Evolutionary conservation across 2,888 invertebrate genomes (phyloP).

Genomic region (Beris chalybata): DNA sequence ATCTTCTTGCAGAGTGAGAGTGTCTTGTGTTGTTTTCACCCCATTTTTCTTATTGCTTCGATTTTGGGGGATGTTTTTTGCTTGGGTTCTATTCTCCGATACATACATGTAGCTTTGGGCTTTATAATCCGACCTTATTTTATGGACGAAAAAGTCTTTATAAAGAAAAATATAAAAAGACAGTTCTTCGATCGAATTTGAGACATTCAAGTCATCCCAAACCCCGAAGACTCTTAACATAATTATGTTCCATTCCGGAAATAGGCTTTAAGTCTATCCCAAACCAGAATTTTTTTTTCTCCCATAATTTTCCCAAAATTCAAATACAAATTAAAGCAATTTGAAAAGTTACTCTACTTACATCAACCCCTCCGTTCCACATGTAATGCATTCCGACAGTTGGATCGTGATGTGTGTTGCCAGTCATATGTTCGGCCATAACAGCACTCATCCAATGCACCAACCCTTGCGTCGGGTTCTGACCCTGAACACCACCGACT

Average conservation of each 20-base stretch:
- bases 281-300: no score
- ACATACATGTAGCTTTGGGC: background rate
- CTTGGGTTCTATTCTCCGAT: constrained; percentile 29
- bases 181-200: no score
- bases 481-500: constrained; percentile 59
- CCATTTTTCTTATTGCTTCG: constrained; percentile 8
- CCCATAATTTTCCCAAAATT: no score
- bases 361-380: constrained; percentile 58
- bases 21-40: no score
- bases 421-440: constrained; percentile 93
- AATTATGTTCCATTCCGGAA: no score
- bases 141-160: no score
- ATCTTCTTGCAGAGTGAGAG: constrained; percentile 1
- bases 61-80: constrained; percentile 22
- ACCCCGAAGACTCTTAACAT: no score
- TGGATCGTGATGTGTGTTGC: constrained; percentile 69
- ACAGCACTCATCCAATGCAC: constrained; percentile 94
- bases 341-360: constrained; percentile 45
- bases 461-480: constrained; percentile 75
- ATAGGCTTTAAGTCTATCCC: no score
- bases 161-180: no score
- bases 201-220: no score
- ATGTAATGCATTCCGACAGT: constrained; percentile 57
- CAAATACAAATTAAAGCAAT: no score
- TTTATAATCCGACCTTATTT: no score